phyloP scores from a whole-genome alignment of 1,140 invertebrate species.

The Mercenaria mercenaria region DNA sequence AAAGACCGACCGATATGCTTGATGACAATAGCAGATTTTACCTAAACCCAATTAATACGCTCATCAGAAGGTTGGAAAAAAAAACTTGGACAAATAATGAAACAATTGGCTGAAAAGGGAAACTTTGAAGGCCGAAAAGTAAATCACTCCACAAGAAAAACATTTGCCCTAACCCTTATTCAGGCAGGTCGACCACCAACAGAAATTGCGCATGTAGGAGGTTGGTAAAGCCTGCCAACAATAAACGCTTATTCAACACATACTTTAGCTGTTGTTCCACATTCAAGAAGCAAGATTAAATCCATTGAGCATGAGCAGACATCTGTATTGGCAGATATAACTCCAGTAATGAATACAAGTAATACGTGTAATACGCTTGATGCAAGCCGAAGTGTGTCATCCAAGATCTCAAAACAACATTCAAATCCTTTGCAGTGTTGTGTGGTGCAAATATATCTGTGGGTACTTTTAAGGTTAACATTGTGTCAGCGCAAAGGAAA shows the following conservation, averaged over 20 bases:
- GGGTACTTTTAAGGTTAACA: slow-evolving; percentile 39
- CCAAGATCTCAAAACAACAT: slow-evolving; percentile 46
- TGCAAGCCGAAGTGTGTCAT: slow-evolving; percentile 27
- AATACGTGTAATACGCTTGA: slow-evolving; percentile 32
- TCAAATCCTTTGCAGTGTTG: slow-evolving; percentile 52
- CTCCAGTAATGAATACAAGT: slow-evolving; percentile 43
- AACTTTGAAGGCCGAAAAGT: slow-evolving; percentile 48
- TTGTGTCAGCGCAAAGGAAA: slow-evolving; percentile 50
- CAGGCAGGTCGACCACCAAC: slow-evolving; percentile 19
- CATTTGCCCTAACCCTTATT: slow-evolving; percentile 54
- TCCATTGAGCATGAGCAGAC: slow-evolving; percentile 9
- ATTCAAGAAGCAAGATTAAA: slow-evolving; percentile 15
- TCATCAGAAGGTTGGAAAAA: slow-evolving; percentile 28
- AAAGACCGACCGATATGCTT: slow-evolving; percentile 36
- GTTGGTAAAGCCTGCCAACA: slow-evolving; percentile 46
- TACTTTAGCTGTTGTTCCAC: slow-evolving; percentile 24
- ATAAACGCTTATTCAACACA: slow-evolving; percentile 3
- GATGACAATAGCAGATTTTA: slow-evolving; percentile 31
- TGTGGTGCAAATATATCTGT: slow-evolving; percentile 50
- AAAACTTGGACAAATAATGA: slow-evolving; percentile 54
- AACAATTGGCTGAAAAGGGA: slow-evolving; percentile 15
- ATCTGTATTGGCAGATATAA: slow-evolving; percentile 40
- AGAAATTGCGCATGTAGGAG: slow-evolving; percentile 55
- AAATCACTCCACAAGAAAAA: slow-evolving; percentile 59
- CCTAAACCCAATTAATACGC: slow-evolving; percentile 14